Base-by-base conservation (phyloP, 2,113 vertebrate genomes). In the Noctilio leporinus region DNA sequence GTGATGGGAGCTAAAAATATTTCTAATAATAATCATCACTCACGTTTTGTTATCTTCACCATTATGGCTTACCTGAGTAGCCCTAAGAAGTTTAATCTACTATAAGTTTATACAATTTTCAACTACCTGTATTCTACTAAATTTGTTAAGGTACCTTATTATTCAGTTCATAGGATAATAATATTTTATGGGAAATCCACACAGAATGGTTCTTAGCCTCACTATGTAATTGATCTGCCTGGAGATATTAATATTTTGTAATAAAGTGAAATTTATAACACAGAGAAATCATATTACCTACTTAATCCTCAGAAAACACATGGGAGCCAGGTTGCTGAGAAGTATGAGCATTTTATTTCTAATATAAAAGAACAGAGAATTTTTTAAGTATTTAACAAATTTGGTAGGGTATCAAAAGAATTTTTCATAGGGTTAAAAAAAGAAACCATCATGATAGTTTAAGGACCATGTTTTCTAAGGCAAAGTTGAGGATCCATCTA, bases 221-320 rank as follows among this genome's bases (percentile, higher is more conserved):
- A 17, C 75, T 76, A n/a, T 86, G 35, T 75, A 69, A 38, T 89
- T 82, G 26, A 86, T 78, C 15, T 40, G 1, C 55, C 30, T 86
- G 43, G 12, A 82, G 43, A 86, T 91, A 93, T 89, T 94, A 96
- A 80, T 86, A 84, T 57, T 93, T 93, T 80, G 16, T 76, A 93
- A 96, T 86, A 86, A 93, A 94, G n/a, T 93, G 9, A 51, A 43
- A 90, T 83, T 94, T 95, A 38, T 69, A 89, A 81, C 26, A 75
- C n/a, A 92, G 40, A 57, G 43, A 89, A 92, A 65, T 92, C 26
- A 53, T 70, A 70, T 87, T 92, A 82, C 49, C 73, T 87, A 57
- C 33, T 30, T 95, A 93, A 92, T 95, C 81, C 9, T 88, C 65
- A 62, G n/a, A 95, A 75, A 0, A 55, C 14, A 76, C 33, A 15